Evolutionary conservation across 2,888 invertebrate species (phyloP).

Genomic region (Parnassius smintheus): DNA sequence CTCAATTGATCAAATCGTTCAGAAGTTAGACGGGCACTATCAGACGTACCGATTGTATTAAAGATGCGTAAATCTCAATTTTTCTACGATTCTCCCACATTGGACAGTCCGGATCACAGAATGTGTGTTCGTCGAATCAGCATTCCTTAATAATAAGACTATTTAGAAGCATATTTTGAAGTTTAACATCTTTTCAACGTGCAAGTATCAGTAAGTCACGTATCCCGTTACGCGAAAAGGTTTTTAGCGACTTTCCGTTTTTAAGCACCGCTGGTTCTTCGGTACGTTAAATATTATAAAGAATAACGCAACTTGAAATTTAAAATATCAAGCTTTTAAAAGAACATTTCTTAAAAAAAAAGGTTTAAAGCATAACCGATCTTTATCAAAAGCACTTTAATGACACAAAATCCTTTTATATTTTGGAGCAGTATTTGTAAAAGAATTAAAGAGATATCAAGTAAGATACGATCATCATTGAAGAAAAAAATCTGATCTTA

Average conservation of each 20-base stretch:
- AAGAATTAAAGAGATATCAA: too few species aligned
- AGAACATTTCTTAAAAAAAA: background rate
- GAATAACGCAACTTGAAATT: background rate
- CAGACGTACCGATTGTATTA: too few species aligned
- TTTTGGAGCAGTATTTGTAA: background rate
- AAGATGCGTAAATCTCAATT: too few species aligned
- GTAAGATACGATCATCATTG: too few species aligned
- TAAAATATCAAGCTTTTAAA: background rate
- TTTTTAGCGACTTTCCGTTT: background rate
- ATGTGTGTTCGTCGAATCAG: too few species aligned
- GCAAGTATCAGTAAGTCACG: background rate
- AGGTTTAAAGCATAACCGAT: background rate
- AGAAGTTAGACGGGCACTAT: too few species aligned
- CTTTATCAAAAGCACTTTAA: conserved; percentile 1
- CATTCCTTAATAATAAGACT: too few species aligned
- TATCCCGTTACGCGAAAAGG: background rate
- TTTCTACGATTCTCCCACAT: too few species aligned
- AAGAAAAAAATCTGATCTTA: too few species aligned
- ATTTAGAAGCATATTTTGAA: background rate
- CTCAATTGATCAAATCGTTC: too few species aligned
- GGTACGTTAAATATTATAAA: background rate
- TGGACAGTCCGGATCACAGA: too few species aligned
- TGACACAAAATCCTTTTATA: too few species aligned
- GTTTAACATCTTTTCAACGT: background rate
- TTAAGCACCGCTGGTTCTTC: background rate